These are phyloP conservation scores for Pyxicephalus adspersus DNA, from an alignment of 2,113 vertebrate genomes.

Conservation along the genomic window DNA sequence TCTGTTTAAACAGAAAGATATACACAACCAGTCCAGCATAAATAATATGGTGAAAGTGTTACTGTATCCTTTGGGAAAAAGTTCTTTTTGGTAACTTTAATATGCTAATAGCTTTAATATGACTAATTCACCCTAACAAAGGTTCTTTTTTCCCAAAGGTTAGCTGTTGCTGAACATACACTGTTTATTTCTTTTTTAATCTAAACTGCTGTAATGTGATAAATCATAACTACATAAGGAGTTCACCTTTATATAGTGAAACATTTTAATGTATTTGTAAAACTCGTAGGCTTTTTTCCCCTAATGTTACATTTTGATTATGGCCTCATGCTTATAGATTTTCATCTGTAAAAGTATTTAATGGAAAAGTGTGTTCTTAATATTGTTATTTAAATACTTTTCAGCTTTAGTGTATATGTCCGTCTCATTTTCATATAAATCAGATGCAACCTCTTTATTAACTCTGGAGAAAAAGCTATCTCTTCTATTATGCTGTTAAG, in stretches of 20 bases:
- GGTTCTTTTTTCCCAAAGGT: not conserved
- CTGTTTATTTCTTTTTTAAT: not conserved
- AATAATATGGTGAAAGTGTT: too few relatives aligned
- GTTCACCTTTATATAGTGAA: not conserved
- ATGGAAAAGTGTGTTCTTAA: constrained; percentile 25
- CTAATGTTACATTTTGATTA: not conserved
- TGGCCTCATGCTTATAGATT: not conserved
- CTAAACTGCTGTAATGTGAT: not conserved
- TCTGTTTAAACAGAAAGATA: too few relatives aligned
- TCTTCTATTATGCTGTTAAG: constrained; percentile 52
- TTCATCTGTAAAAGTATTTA: constrained; percentile 18
- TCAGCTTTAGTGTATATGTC: constrained; percentile 32
- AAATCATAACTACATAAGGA: constrained; percentile 20
- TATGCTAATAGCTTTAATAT: too few relatives aligned
- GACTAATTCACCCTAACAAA: too few relatives aligned
- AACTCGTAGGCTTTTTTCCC: not conserved
- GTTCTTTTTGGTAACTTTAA: too few relatives aligned
- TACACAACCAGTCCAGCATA: too few relatives aligned
- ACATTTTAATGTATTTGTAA: constrained; percentile 2
- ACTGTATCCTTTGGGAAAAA: too few relatives aligned
- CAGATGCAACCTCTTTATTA: constrained; percentile 45
- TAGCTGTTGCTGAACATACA: not conserved
- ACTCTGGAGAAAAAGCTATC: constrained; percentile 37
- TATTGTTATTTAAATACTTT: constrained; percentile 41
- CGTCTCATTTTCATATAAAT: constrained; percentile 38